Conservation (phyloP, 2,888 invertebrate genomes). For the Lacanobia wlatinum region DNA sequence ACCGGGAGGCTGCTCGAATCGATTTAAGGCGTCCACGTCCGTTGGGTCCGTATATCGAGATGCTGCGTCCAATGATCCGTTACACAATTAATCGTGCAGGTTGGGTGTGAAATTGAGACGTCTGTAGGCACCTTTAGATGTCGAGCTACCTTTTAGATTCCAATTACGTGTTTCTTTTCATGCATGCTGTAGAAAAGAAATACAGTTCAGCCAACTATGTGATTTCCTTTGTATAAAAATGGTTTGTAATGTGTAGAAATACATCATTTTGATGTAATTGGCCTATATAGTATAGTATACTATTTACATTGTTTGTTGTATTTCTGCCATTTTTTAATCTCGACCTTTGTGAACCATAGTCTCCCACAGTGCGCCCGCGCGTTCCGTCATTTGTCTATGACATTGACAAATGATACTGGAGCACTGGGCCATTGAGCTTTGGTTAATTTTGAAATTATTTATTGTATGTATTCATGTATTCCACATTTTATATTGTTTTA, state of each 20-base stretch:
- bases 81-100: conserved; percentile 54
- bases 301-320: too few species aligned
- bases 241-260: neutral
- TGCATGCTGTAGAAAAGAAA: conserved; percentile 23
- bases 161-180: conserved; percentile 40
- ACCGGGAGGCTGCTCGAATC: conserved; percentile 46
- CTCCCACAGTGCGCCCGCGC: too few species aligned
- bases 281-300: too few species aligned
- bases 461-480: too few species aligned
- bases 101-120: conserved; percentile 55
- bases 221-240: neutral
- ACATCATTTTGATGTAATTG: neutral
- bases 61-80: conserved; percentile 53
- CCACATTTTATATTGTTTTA: too few species aligned
- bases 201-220: neutral
- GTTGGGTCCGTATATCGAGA: conserved; percentile 49
- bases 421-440: too few species aligned
- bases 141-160: conserved; percentile 38
- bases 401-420: too few species aligned
- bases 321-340: too few species aligned
- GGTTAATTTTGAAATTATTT: too few species aligned
- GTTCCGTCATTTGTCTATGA: too few species aligned
- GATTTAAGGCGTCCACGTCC: conserved; percentile 51
- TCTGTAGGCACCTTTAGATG: conserved; percentile 35
- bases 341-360: too few species aligned